Evolutionary conservation across 1,140 invertebrate species (phyloP), one percentile per base, ranked within the genome.

Genomic region (Diachasma alloeum): DNA sequence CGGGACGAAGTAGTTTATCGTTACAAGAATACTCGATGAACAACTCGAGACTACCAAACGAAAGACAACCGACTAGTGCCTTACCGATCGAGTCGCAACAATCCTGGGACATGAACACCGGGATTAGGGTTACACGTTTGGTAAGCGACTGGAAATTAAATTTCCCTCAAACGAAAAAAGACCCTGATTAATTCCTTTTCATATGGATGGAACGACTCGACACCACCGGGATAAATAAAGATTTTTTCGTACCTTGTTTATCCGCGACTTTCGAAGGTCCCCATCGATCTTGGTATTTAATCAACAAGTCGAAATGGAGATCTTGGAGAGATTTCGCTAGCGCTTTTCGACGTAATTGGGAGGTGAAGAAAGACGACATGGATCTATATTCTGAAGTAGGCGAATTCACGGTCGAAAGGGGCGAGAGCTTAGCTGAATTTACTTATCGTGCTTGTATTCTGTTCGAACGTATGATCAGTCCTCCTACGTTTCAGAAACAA

Each of bases 171-270:
- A 66, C 76, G 9, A 70, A 77, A 42, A 67, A 66, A 42, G 76
- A 77, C 26, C 76, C 76, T n/a, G 76, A 77, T 31, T 53, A 77
- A 22, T 77, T 77, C 31, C 73, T 77, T 13, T 67, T 77, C 0
- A 66, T 73, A 66, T 46, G 73, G 36, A 53, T 39, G 26, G 71
- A 77, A 24, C 22, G 59, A 22, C 39, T 77, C 53, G 63, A 56
- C 36, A 66, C 53, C 42, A 77, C 42, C 10, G 70, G 37, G 6
- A 77, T 77, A 46, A 72, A n/a, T n/a, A n/a, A n/a, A n/a, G n/a
- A n/a, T n/a, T n/a, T n/a, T n/a, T n/a, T n/a, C n/a, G n/a, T n/a
- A 67, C 56, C 59, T 11, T 77, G 59, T 13, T 59, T 77, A 15
- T 77, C 76, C 4, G 37, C 53, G 17, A 46, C 73, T 9, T 77